Evolutionary conservation across 2,797 vertebrate genomes (phyloP).

Genomic region (Scolopax rusticola): DNA sequence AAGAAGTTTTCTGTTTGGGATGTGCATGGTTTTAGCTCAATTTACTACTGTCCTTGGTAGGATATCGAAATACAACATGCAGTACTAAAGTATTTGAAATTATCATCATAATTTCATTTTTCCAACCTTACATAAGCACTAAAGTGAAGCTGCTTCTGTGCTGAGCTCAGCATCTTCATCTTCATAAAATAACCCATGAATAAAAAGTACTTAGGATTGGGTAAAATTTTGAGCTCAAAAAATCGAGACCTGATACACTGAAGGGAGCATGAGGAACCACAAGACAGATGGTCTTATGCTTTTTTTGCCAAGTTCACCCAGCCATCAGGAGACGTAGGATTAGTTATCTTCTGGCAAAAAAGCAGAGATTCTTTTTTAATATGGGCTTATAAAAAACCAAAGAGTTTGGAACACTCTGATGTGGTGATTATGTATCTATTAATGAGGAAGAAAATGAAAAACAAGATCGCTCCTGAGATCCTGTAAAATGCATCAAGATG

Average conservation of each 20-base stretch:
- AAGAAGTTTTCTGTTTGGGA: not conserved
- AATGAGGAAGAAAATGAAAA: not conserved
- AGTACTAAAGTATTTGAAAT: not conserved
- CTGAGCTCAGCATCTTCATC: not conserved
- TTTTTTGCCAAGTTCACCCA: conserved; percentile 36
- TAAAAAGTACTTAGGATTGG: not conserved
- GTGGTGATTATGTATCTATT: not conserved
- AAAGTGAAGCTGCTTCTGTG: not conserved
- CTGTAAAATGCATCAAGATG: not conserved
- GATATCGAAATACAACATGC: not conserved
- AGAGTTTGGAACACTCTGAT: not conserved
- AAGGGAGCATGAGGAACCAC: conserved; percentile 6
- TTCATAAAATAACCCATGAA: not conserved
- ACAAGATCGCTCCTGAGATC: not conserved
- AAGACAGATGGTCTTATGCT: conserved; percentile 40
- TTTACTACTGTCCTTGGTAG: not conserved
- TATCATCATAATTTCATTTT: accelerated
- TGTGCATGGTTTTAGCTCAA: accelerated
- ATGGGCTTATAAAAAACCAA: not conserved
- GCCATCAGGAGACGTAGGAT: not conserved
- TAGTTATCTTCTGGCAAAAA: not conserved
- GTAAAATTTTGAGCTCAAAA: not conserved
- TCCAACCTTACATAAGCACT: not conserved
- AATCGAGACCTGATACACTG: not conserved
- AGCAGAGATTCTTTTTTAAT: not conserved